Base-by-base conservation (phyloP, 2,888 invertebrate species). In the Anthophora plumipes region DNA sequence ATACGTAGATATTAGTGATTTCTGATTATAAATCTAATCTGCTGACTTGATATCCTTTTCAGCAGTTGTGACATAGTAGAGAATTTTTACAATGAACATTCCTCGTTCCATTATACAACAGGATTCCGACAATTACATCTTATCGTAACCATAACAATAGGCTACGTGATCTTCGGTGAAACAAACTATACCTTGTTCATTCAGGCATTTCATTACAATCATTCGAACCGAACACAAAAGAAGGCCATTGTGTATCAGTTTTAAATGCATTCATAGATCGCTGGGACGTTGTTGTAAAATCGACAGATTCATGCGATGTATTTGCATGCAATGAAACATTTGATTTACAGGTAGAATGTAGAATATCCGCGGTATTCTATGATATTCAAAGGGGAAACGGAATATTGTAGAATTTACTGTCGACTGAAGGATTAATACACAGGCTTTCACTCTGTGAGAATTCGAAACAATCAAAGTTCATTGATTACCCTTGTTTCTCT, bases 331-430 rank as follows among this genome's bases (percentile, higher is more conserved):
- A 17, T 54, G 39, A 39, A 69, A 60, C n/a, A 22, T 48, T 64
- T 60, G 60, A 79, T 79, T 66, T 64, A 46, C 46, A n/a, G 46
- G 12, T 4, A 52, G 20, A 64, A 31, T 41, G 48, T 46, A 52
- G 69, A 64, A 60, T 69, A 59, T 50, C 43, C 31, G 46, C 6
- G 25, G 6, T n/a, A 41, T 70, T 60, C 64, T 78, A 70, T 39
- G 31, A 46, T 50, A 66, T 78, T 79, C 48, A 66, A 70, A 46
- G 50, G 59, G n/a, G 46, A 8, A 20, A 39, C 43, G 37, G 55
- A 37, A 52, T 57, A 46, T 25, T 59, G 78, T 39, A 17, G 52
- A 52, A 79, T 79, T 79, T 79, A 79, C 46, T 64, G 48, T 54
- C 52, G 39, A 50, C n/a, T 11, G 17, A 1, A 31, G 59, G 64